Evolutionary conservation across 2,888 invertebrate species (phyloP).

Genomic region (Hemistola chrysoprasaria): DNA sequence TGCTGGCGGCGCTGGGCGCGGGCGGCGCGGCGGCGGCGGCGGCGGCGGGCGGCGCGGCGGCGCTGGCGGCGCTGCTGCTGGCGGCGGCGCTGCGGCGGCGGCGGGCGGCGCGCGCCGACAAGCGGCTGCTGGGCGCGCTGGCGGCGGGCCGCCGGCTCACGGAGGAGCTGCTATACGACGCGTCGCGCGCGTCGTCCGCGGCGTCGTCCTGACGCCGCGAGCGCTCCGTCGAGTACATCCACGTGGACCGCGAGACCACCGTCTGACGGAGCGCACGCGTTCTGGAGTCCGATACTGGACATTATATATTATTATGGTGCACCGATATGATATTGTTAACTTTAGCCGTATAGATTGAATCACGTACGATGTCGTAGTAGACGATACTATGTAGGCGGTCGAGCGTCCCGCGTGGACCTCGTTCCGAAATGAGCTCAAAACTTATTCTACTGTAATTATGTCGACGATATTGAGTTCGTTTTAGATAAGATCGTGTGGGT

Average conservation of each 20-base stretch:
- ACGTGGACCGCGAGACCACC: constrained; percentile 96
- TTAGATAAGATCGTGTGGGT: too few species aligned
- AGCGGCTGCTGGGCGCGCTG: constrained; percentile 82
- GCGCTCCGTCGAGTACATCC: constrained; percentile 95
- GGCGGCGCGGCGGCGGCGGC: constrained; percentile 85
- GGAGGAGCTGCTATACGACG: constrained; percentile 86
- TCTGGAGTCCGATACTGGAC: too few species aligned
- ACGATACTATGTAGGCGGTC: too few species aligned
- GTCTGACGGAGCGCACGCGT: constrained; percentile 84
- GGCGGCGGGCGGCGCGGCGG: constrained; percentile 51
- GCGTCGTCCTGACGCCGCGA: constrained; percentile 93
- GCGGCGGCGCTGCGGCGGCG: constrained; percentile 78
- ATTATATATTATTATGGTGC: constrained; percentile 11
- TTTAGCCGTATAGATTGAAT: too few species aligned
- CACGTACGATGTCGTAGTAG: too few species aligned
- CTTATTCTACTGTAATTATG: too few species aligned
- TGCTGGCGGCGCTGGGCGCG: constrained; percentile 83
- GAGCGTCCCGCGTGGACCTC: too few species aligned
- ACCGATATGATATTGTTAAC: constrained; percentile 1
- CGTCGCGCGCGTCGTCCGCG: constrained; percentile 78
- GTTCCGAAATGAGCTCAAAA: too few species aligned
- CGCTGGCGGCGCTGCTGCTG: constrained; percentile 70
- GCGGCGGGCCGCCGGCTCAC: constrained; percentile 84
- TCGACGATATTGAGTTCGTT: too few species aligned
- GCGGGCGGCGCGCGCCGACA: constrained; percentile 78